A percentile compares a stretch with the other conserved stretches of the same genome.
Conservation (phyloP, 1,140 invertebrate genomes). For the Diachasma alloeum region DNA sequence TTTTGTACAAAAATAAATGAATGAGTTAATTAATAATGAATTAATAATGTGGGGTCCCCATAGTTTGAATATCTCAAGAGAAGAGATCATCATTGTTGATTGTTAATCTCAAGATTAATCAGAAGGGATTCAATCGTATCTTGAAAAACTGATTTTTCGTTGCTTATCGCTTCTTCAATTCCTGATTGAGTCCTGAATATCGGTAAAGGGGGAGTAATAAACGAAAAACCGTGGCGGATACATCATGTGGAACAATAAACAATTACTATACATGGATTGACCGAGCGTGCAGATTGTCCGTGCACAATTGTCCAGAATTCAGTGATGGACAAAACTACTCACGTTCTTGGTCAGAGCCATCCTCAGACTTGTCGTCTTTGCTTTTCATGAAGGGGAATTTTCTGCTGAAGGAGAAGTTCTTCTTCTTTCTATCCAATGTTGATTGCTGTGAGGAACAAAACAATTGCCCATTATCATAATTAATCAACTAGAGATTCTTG, state of each 20-base stretch:
- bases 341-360: slow-evolving; percentile 98
- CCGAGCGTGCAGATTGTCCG: slow-evolving; percentile 35
- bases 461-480: neutral
- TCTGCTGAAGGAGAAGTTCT: slow-evolving; percentile 96
- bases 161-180: neutral
- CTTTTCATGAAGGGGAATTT: slow-evolving; percentile 99
- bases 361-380: slow-evolving; percentile 97
- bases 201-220: neutral
- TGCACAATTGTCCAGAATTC: slow-evolving; percentile 20
- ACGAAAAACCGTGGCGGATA: neutral
- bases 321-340: slow-evolving; percentile 69
- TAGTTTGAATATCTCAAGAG: too few relatives aligned
- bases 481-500: too few relatives aligned
- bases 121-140: too few relatives aligned
- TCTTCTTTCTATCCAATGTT: slow-evolving; percentile 95
- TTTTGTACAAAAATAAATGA: too few relatives aligned
- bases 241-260: slow-evolving; percentile 22
- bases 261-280: slow-evolving; percentile 25
- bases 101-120: too few relatives aligned
- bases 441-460: slow-evolving; percentile 76
- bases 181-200: neutral
- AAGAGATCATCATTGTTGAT: too few relatives aligned
- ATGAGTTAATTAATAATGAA: too few relatives aligned
- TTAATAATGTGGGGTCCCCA: too few relatives aligned
- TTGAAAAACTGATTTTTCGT: neutral